Evolutionary conservation across 2,797 vertebrate genomes (phyloP), one percentile per base, ranked within the genome.

Genomic region (Catostomus latipinnis): DNA sequence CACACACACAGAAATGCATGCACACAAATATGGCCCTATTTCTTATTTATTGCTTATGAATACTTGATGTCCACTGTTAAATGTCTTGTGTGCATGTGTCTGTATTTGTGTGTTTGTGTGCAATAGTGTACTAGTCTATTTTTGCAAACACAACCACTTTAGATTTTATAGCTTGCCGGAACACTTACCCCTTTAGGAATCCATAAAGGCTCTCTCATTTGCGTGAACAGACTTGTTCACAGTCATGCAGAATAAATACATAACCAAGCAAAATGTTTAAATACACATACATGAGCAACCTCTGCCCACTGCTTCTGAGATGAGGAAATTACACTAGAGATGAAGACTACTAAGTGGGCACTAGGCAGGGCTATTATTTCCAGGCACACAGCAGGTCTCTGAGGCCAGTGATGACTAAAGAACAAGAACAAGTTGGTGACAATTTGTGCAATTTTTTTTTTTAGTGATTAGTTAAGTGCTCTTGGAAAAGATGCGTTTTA

Each of bases 291-390:
- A 80, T 72, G 80, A 83, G 80, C 71, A 78, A 68, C 50, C 77
- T 57, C 52, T 68, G 71, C 58, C 53, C 68, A 53, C 54, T 61
- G 74, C 46, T 63, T 79, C 69, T 78, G 72, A 81, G 81, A 77
- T 77, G 58, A 80, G 73, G 58, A 84, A 84, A 85, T 87, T 76
- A 77, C 78, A 81, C 73, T 84, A 72, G 69, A 83, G 81, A 84
- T 77, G 50, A 72, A 58, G 68, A 80, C 48, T n/a, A 74, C 81
- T 84, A 76, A 80, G 74, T 58, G 56, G 60, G 71, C 63, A 57
- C 71, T 58, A 52, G 60, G 71, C 63, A 57, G 74, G 73, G 74
- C 62, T 67, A 82, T 82, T 82, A 69, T 66, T 63, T 78, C 72
- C 52, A 54, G 54, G 69, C 61, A 81, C 76, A 83, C 48, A 68